phyloP scores from a whole-genome alignment of 2,888 invertebrate species.

The Urechis unicinctus region DNA sequence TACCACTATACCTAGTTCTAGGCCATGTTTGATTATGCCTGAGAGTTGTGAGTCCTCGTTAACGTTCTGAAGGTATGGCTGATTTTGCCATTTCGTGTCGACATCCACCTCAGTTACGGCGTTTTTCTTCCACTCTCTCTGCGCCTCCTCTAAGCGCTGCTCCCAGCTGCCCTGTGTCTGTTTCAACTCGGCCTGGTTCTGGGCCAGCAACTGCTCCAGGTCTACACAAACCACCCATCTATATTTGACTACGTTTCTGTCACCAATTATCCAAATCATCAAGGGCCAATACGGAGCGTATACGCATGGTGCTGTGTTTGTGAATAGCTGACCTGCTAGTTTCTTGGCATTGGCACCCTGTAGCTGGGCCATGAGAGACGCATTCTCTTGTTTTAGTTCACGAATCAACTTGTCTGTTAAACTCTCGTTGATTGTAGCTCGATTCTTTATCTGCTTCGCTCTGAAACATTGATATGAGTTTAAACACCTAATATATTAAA shows the following conservation, averaged over 20 bases:
- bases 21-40: slow-evolving; percentile 29
- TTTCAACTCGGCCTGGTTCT: slow-evolving; percentile 30
- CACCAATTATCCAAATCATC: too few relatives aligned
- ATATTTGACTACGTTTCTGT: too few relatives aligned
- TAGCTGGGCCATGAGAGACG: slow-evolving; percentile 8
- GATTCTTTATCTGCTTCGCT: slow-evolving; percentile 36
- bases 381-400: slow-evolving; percentile 35
- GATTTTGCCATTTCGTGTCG: slow-evolving; percentile 6
- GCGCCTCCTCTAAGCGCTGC: slow-evolving; percentile 29
- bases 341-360: too few relatives aligned
- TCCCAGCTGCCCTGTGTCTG: slow-evolving; percentile 33
- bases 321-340: too few relatives aligned
- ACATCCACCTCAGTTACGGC: background rate
- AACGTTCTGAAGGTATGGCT: slow-evolving; percentile 30
- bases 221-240: slow-evolving; percentile 23
- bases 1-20: slow-evolving; percentile 20
- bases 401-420: slow-evolving; percentile 33
- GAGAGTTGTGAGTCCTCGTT: slow-evolving; percentile 36
- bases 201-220: slow-evolving; percentile 26
- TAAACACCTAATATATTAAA: too few relatives aligned
- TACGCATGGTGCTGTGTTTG: too few relatives aligned
- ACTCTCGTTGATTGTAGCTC: slow-evolving; percentile 33
- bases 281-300: too few relatives aligned
- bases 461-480: too few relatives aligned
- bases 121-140: slow-evolving; percentile 29